Percentiles rank a stretch among this genome's conserved stretches.
Conservation (phyloP, 2,888 invertebrate genomes). For the Antitype chi region DNA sequence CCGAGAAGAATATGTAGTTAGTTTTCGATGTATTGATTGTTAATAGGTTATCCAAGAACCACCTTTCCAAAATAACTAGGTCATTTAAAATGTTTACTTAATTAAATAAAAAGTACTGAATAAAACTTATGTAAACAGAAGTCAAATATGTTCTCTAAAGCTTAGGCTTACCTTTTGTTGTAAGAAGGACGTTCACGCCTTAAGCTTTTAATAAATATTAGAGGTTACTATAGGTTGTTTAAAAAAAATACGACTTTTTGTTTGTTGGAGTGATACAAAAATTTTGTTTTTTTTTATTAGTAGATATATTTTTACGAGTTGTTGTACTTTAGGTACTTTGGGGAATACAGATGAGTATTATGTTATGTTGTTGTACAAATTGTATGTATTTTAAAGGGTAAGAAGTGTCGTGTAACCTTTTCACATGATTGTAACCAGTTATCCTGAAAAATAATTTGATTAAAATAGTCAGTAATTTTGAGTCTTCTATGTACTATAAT, state of each 20-base stretch:
- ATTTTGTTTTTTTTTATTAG: not conserved
- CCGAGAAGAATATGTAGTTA: too few relatives aligned
- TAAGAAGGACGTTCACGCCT: too few relatives aligned
- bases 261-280: not conserved
- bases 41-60: too few relatives aligned
- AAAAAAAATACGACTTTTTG: not conserved
- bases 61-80: too few relatives aligned
- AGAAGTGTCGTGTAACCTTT: not conserved
- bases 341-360: not conserved
- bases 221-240: too few relatives aligned
- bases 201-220: too few relatives aligned
- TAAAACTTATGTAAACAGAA: too few relatives aligned
- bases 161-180: too few relatives aligned
- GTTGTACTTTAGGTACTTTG: not conserved
- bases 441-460: not conserved
- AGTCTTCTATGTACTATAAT: not conserved
- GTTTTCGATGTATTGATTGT: too few relatives aligned
- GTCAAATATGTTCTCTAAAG: too few relatives aligned
- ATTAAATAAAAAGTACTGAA: too few relatives aligned
- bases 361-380: slow-evolving; percentile 11
- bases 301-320: not conserved
- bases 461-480: not conserved
- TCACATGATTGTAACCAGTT: not conserved
- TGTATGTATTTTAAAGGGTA: not conserved
- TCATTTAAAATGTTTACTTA: too few relatives aligned